Evolutionary conservation across 1,140 invertebrate genomes (phyloP).

Genomic region (Drosophila lacertosa): DNA sequence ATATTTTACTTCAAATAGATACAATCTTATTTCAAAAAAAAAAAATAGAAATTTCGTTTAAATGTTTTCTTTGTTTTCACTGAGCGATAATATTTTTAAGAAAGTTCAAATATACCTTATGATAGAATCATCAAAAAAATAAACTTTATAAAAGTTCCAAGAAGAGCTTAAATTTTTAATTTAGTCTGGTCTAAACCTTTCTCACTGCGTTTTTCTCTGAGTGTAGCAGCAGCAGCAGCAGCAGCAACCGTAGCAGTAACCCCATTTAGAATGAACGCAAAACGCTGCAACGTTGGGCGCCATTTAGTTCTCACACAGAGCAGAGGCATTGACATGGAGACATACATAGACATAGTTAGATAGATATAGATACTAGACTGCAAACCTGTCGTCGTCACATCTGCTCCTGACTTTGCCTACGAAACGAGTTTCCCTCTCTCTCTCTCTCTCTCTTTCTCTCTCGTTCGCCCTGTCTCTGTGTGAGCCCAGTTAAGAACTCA

Average conservation of each 20-base stretch:
- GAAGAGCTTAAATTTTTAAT: no score
- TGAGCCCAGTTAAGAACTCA: conserved; percentile 54
- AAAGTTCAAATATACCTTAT: no score
- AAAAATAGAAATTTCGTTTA: no score
- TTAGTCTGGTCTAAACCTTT: no score
- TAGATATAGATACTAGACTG: conserved; percentile 23
- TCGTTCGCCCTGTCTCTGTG: conserved; percentile 22
- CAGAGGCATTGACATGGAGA: conserved; percentile 44
- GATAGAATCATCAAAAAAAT: no score
- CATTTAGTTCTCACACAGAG: conserved; percentile 16
- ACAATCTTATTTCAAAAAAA: no score
- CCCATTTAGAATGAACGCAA: conserved; percentile 67
- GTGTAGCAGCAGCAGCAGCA: conserved; percentile 47
- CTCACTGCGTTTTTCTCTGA: background rate
- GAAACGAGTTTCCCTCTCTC: conserved; percentile 60
- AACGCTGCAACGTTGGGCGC: conserved; percentile 21
- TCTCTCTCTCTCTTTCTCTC: background rate
- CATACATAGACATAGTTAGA: no score
- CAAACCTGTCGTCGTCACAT: conserved; percentile 75
- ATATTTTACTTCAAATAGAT: no score
- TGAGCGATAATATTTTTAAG: no score
- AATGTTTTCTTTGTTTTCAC: no score
- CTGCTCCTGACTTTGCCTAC: conserved; percentile 73
- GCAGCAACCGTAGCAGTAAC: conserved; percentile 50
- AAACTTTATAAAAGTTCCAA: no score